phyloP scores from a whole-genome alignment of 92 coral and sea anemone species.

The Bergia sp. region DNA sequence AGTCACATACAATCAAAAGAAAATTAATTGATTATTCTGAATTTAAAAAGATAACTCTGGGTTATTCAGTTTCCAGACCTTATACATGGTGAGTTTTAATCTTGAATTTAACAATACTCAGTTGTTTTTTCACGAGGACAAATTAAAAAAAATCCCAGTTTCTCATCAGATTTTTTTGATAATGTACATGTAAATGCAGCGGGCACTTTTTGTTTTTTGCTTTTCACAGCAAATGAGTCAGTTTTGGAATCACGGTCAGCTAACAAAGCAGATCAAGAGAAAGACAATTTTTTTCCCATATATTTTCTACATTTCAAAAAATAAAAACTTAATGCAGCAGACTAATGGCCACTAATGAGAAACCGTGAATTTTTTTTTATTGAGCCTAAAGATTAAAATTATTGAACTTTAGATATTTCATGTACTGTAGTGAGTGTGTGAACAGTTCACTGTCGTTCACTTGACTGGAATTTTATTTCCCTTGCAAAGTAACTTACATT shows the following conservation, averaged over 20 bases:
- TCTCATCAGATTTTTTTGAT: constrained; percentile 7
- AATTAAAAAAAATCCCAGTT: not conserved
- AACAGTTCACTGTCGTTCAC: constrained; percentile 4
- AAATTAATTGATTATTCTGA: not conserved
- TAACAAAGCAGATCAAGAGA: not conserved
- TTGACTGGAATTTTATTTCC: constrained; percentile 7
- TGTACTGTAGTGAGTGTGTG: not conserved
- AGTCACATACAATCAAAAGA: not conserved
- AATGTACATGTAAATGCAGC: not conserved
- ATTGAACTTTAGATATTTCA: not conserved
- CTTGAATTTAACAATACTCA: not conserved
- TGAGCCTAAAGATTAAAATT: not conserved
- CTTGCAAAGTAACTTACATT: constrained; percentile 1
- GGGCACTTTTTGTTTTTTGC: not conserved
- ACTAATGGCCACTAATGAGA: constrained; percentile 17
- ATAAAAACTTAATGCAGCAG: constrained; percentile 9
- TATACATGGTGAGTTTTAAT: constrained; percentile 10
- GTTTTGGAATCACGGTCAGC: not conserved
- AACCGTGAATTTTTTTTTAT: not conserved
- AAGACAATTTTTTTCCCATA: not conserved
- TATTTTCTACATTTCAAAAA: constrained; percentile 16
- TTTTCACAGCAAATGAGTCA: not conserved
- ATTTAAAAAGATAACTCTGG: constrained; percentile 5
- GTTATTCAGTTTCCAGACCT: constrained; percentile 2
- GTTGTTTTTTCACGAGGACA: not conserved